Base-by-base conservation (phyloP, 2,113 vertebrate genomes). In the Deroptyus accipitrinus region DNA sequence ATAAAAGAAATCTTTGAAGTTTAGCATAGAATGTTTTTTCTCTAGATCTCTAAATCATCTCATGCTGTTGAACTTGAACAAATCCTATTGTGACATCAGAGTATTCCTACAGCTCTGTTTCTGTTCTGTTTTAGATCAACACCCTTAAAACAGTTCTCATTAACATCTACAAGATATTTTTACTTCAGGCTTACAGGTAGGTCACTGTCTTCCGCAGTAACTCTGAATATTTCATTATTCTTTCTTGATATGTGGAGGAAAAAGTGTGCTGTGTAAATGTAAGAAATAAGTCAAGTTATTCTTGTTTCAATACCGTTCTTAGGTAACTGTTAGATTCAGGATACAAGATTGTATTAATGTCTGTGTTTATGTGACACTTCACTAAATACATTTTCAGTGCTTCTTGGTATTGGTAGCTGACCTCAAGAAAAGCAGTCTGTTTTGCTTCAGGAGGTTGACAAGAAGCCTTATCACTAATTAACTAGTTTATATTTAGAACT, bases 101-200 rank as follows among this genome's bases (percentile, higher is more conserved):
- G 28, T 78, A 72, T 44, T 78, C 52, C n/a, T 78, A 46, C 4
- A 77, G 14, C 11, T 52, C 64, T 73, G 0, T 88, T 77, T 77
- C n/a, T 83, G 28, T 90, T 90, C 51, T 87, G 33, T 77, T 94
- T 52, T 96, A 99, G 99, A 98, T 98, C 83, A 99, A 99, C 89
- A 98, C 98, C 61, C 82, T 98, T 35, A 98, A 92, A 91, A 98
- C 98, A 0, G 98, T 99, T 44, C 98, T 97, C 88, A 97, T 98
- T 67, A 99, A 99, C 86, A 35, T 99, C 83, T 99, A 99, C 97
- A 98, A 99, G 96, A 97, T 99, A 84, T 98, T 99, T 91, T 97
- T 99, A 70, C 98, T 99, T 80, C 99, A 99, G 75, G 99, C 99
- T 9, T 98, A 97, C 98, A 99, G 99, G 99, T 99, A 94, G 66